Evolutionary conservation across 2,797 vertebrate species (phyloP), one percentile per base, ranked within the genome.

Genomic region (Ceyx erithaca): DNA sequence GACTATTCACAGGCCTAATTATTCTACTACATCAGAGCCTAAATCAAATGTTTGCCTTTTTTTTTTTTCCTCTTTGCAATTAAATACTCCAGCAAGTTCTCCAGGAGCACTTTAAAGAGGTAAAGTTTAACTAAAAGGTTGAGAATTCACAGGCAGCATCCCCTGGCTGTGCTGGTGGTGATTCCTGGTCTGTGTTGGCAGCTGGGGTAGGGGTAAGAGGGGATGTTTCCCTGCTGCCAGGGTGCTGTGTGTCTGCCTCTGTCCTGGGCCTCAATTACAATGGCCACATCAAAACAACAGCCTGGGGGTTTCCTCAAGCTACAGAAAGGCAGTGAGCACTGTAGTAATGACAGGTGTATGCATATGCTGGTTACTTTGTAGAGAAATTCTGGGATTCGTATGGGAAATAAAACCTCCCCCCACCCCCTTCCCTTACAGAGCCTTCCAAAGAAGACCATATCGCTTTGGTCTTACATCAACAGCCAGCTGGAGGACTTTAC

Each of bases 391-490:
- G 26, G 35, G 30, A 69, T 85, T 69, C 1, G 6, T 72, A 41
- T 30, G 45, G 89, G 75, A 75, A 96, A 58, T 87, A 87, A 83
- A 94, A 23, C 71, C 64, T 93, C 89, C 87, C 28, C 28, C 69
- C 66, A 70, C 66, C 51, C 58, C 68, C 26, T 96, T 94, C 79
- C 61, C 35, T 95, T 93, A 51, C 96, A 99, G 99, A 98, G 98
- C 95, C 97, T 99, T 95, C 98, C 98, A n/a, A 99, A 98, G 96
- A 98, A 97, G 96, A 99, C 99, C 0, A 97, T 99, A 30, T 99
- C 99, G 0, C 95, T 99, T 93, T 99, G 99, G 99, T 99, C 99
- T n/a, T 99, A 99, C 57, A 98, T 99, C 85, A 99, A 99, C 96
- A 99, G 98, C 97, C 99, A 99, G 90, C 96, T 98, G 80, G 99